These are phyloP conservation scores for Cheilosia impressa DNA, from an alignment of 2,888 invertebrate species.

Conservation along the genomic window DNA sequence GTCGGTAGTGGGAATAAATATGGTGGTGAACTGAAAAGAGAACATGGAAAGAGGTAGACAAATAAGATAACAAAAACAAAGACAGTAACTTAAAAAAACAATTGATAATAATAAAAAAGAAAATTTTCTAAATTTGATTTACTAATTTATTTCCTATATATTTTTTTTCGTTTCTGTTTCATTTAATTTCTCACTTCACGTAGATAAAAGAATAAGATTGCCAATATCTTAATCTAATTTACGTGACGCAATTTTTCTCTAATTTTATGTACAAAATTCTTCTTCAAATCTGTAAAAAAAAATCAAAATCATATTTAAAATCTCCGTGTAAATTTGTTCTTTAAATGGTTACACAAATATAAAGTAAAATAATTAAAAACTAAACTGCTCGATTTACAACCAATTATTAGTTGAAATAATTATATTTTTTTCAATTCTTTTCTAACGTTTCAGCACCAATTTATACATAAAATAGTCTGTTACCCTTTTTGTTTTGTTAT, in stretches of 20 bases:
- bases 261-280: conserved; percentile 76
- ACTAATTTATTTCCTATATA: conserved; percentile 75
- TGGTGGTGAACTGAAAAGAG: conserved; percentile 99
- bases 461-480: conserved; percentile 75
- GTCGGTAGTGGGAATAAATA: conserved; percentile 99
- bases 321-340: conserved; percentile 75
- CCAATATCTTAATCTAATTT: conserved; percentile 44
- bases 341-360: conserved; percentile 74
- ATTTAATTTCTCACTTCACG: conserved; percentile 49
- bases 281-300: conserved; percentile 80
- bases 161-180: conserved; percentile 48
- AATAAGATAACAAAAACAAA: conserved; percentile 75
- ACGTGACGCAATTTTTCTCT: conserved; percentile 39
- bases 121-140: conserved; percentile 42
- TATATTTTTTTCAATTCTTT: conserved; percentile 48
- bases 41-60: conserved; percentile 99
- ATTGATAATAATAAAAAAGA: conserved; percentile 49
- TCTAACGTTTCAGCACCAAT: conserved; percentile 68
- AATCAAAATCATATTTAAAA: conserved; percentile 64
- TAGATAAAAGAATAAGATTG: conserved; percentile 46
- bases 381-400: conserved; percentile 76
- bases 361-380: conserved; percentile 43
- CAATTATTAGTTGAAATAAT: conserved; percentile 66
- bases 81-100: conserved; percentile 73
- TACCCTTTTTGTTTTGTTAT: conserved; percentile 71